phyloP scores from a whole-genome alignment of 2,888 invertebrate genomes.

The Drosophila quinaria region DNA sequence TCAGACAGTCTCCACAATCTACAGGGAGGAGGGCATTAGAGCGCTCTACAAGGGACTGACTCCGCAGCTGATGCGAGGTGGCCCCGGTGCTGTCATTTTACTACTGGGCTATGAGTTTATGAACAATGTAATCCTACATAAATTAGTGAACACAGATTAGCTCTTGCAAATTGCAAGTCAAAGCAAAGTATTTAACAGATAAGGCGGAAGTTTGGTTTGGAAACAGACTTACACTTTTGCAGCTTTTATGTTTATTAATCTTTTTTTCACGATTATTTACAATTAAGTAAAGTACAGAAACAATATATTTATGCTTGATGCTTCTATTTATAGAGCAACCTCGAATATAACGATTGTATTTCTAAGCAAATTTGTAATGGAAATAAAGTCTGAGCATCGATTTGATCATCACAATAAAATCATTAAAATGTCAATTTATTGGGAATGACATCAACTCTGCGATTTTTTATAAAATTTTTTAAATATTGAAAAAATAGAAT shows the following conservation, averaged over 20 bases:
- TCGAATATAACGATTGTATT: no score
- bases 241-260: not conserved
- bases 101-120: constrained; percentile 44
- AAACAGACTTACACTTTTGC: not conserved
- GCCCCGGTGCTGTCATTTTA: constrained; percentile 43
- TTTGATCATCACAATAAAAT: no score
- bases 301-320: not conserved
- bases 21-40: constrained; percentile 45
- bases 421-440: no score
- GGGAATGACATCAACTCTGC: no score
- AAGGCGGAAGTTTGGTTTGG: not conserved
- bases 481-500: no score
- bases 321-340: no score
- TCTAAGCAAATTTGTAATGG: no score
- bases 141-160: not conserved
- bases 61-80: constrained; percentile 35
- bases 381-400: no score
- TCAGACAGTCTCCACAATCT: constrained; percentile 25
- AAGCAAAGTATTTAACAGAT: not conserved
- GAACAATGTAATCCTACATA: not conserved
- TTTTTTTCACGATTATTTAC: not conserved
- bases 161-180: not conserved
- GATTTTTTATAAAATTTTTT: no score
- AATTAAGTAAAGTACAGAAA: not conserved
- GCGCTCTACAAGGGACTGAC: constrained; percentile 54